Evolutionary conservation across 2,888 invertebrate genomes (phyloP), one percentile per base, ranked within the genome.

Genomic region (Euzetes globulus): DNA sequence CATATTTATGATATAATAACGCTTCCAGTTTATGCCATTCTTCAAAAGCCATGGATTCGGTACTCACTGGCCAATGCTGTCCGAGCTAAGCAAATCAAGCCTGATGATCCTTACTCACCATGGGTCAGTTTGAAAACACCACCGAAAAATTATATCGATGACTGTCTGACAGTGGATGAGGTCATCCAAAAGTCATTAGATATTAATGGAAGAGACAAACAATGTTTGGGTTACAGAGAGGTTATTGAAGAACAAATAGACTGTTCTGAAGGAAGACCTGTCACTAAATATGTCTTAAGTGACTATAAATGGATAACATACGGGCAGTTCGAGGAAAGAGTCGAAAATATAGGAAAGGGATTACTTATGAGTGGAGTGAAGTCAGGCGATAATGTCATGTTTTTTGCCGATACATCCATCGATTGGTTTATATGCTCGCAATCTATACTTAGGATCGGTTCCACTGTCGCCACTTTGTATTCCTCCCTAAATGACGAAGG

Each of bases 381-480:
- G 79, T 88, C 91, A 11, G 86, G 86, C 11, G 84, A 88, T 77
- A 92, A 91, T 83, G 87, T 98, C 79, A 94, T 92, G 73, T 89
- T 99, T 81, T 98, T 96, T 85, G 95, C 97, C 0, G 99, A 99
- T 85, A 99, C 98, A 0, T 87, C 97, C 79, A 92, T 92, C 71
- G 98, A 98, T 84, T 99, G 99, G 99, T 90, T 97, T 89, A 86
- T 97, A 72, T 91, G 94, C 0, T 95, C 96, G 0, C 93, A 97
- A 81, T 96, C 94, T 73, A 92, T 95, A 84, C 95, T 99, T 85
- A 94, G 92, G 82, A 92, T 91, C 17, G 75, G 75, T 19, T 63
- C 75, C 3, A 70, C 71, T 41, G 89, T 98, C 81, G 96, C 96
- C 2, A 99, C 98, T 0, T 90, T 99, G 79, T 99, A 99, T 83